These are phyloP conservation scores for Monopterus albus DNA, from an alignment of 2,113 vertebrate species.

Conservation along the genomic window DNA sequence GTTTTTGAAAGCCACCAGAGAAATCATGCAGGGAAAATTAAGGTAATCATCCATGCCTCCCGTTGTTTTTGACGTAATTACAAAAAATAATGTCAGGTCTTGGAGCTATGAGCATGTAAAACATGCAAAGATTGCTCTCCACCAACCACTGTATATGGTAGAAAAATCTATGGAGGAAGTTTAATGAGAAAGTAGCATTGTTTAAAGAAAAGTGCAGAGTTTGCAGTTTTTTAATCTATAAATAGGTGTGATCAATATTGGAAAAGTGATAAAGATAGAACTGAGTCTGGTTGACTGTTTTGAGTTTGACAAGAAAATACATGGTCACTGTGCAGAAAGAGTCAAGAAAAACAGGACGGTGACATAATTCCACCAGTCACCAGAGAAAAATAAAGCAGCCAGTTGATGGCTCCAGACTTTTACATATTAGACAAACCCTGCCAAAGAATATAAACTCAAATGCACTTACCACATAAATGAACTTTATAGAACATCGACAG, in stretches of 20 bases:
- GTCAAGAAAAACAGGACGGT: not conserved
- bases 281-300: too few relatives aligned
- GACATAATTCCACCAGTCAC: not conserved
- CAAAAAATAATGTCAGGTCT: constrained; percentile 33
- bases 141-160: not conserved
- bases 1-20: constrained; percentile 53
- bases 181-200: not conserved
- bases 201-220: not conserved
- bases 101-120: constrained; percentile 14
- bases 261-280: not conserved
- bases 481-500: not conserved
- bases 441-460: not conserved
- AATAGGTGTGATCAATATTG: not conserved
- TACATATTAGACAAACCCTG: not conserved
- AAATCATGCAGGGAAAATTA: constrained; percentile 68
- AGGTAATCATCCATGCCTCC: constrained; percentile 60
- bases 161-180: not conserved
- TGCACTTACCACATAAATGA: not conserved
- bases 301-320: too few relatives aligned
- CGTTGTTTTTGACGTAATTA: constrained; percentile 54
- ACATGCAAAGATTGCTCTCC: not conserved
- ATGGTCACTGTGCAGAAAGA: too few relatives aligned
- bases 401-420: too few relatives aligned
- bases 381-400: not conserved
- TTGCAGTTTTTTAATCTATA: not conserved